These are phyloP conservation scores for Aleiodes testaceus DNA, from an alignment of 2,888 invertebrate species.

Conservation along the genomic window DNA sequence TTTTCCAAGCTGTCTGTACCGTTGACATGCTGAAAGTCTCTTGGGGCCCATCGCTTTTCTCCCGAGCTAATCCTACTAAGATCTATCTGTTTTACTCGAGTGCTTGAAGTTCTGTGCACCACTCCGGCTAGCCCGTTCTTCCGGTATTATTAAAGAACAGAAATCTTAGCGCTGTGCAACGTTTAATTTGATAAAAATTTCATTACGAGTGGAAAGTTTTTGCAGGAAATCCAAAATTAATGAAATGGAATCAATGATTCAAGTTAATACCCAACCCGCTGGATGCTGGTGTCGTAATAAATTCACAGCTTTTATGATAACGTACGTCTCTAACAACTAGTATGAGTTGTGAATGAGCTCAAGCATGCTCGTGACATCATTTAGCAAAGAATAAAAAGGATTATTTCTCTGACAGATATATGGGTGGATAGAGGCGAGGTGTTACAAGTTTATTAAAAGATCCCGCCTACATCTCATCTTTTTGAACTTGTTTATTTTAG, in stretches of 20 bases:
- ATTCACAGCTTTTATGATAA: too few relatives aligned
- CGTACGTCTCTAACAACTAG: not conserved
- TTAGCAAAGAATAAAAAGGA: not conserved
- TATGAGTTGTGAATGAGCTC: not conserved
- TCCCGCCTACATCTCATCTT: conserved; percentile 17
- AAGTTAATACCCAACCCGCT: too few relatives aligned
- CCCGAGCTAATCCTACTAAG: conserved; percentile 53
- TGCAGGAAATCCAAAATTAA: not conserved
- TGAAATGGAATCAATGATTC: too few relatives aligned
- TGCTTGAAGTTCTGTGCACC: conserved; percentile 21
- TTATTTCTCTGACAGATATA: conserved; percentile 18
- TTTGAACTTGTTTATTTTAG: conserved; percentile 38
- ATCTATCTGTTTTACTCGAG: conserved; percentile 54
- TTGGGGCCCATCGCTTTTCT: conserved; percentile 38
- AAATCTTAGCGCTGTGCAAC: conserved; percentile 4
- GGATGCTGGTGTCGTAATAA: too few relatives aligned
- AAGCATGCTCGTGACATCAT: conserved; percentile 6
- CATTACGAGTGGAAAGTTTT: not conserved
- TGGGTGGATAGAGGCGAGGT: conserved; percentile 3
- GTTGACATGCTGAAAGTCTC: conserved; percentile 41
- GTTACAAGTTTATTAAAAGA: conserved; percentile 43
- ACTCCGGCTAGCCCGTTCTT: not conserved
- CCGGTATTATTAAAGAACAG: conserved; percentile 1
- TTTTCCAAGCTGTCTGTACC: conserved; percentile 41
- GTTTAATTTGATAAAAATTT: not conserved